phyloP scores from a whole-genome alignment of 2,797 vertebrate species.

The Microhierax caerulescens region DNA sequence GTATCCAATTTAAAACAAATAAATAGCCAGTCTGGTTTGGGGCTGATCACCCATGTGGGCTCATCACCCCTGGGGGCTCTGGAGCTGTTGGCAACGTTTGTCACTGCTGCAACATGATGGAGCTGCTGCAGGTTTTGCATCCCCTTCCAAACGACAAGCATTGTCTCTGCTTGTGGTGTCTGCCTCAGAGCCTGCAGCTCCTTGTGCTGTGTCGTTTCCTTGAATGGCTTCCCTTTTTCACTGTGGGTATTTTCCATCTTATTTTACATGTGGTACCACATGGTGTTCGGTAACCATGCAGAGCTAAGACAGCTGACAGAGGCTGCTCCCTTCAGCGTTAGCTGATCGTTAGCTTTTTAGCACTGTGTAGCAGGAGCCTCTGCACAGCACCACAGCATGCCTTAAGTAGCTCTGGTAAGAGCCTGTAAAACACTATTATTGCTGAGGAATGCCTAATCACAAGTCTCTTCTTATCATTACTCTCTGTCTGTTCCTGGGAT shows the following conservation, averaged over 20 bases:
- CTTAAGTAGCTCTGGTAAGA: neutral
- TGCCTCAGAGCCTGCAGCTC: neutral
- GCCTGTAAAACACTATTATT: neutral
- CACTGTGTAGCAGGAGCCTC: neutral
- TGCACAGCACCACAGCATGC: fast-evolving
- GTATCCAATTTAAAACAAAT: neutral
- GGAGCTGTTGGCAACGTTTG: neutral
- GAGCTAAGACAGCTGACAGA: neutral
- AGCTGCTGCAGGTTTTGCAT: neutral
- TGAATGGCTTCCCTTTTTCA: neutral
- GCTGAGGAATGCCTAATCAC: neutral
- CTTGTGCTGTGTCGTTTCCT: neutral
- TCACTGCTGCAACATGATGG: neutral
- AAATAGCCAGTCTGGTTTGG: neutral
- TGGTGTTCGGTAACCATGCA: neutral
- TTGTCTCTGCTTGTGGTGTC: neutral
- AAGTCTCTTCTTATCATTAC: neutral
- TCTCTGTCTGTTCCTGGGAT: neutral
- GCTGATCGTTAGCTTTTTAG: neutral
- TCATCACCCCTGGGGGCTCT: neutral
- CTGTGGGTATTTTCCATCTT: neutral
- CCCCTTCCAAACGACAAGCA: neutral
- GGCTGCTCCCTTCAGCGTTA: neutral
- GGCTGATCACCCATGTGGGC: neutral
- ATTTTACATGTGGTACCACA: neutral